Evolutionary conservation across 2,888 invertebrate genomes (phyloP).

Genomic region (Machimus rusticus): DNA sequence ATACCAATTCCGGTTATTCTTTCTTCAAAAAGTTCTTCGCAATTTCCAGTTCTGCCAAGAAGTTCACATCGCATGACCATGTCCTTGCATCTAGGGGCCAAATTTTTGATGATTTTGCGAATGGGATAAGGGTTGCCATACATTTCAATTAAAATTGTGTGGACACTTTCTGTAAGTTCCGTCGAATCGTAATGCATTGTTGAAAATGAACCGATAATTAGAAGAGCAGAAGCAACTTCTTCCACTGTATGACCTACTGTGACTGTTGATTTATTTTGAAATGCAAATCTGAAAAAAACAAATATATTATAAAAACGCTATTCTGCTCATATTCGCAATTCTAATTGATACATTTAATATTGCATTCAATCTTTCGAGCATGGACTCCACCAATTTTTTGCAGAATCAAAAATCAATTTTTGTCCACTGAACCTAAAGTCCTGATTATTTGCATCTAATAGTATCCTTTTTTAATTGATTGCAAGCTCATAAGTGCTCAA

Average conservation of each 20-base stretch:
- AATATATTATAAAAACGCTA: too few species aligned
- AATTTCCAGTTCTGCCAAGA: conserved; percentile 52
- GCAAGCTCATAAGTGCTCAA: too few species aligned
- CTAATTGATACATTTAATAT: too few species aligned
- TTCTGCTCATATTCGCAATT: too few species aligned
- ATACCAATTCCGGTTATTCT: conserved; percentile 55
- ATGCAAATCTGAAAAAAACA: conserved; percentile 22
- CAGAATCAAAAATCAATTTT: too few species aligned
- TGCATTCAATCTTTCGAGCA: too few species aligned
- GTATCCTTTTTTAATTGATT: too few species aligned
- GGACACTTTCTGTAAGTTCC: conserved; percentile 52
- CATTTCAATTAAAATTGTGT: conserved; percentile 54
- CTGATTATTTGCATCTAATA: too few species aligned
- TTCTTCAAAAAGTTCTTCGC: conserved; percentile 52
- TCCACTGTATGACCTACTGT: conserved; percentile 40
- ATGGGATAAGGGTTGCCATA: conserved; percentile 55
- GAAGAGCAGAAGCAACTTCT: conserved; percentile 54
- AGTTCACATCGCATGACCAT: conserved; percentile 55
- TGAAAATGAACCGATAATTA: conserved; percentile 54
- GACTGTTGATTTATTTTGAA: conserved; percentile 17
- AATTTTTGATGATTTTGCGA: conserved; percentile 52
- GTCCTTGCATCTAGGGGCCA: conserved; percentile 56
- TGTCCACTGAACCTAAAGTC: too few species aligned
- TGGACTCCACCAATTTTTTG: too few species aligned
- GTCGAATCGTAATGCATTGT: conserved; percentile 50